Evolutionary conservation across 2,797 vertebrate species (phyloP), one percentile per base, ranked within the genome.

Genomic region (Hyperoplus lanceolatus): DNA sequence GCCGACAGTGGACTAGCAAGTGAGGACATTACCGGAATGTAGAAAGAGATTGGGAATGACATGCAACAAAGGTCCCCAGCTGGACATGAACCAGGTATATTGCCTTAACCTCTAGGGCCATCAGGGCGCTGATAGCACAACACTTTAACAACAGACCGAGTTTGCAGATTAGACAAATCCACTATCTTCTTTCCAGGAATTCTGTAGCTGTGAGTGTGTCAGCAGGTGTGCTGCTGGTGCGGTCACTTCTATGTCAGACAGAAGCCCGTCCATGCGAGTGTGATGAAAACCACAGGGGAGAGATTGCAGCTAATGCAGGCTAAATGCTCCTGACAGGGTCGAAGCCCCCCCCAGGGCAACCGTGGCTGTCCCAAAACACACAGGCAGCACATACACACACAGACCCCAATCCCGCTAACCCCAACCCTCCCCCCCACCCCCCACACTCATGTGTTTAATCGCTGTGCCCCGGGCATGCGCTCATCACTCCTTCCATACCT

Each of bases 321-420:
- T 87, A 90, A 91, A 83, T 0, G 5, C 68, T 90, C 71, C 64
- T 87, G 91, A 92, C 86, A 86, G 85, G 11, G 2, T 55, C 1
- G 70, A 68, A 50, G 70, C 65, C 57, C 70, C 57, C 70, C 56
- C 8, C 1, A 15, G 83, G 86, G 84, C 82, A 81, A 14, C 10
- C 18, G 57, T 71, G 65, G 62, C 58, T 12, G 15, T 65, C 72
- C 69, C 45, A 45, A 64, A 61, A 66, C 63, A 53, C 16, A 6
- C 49, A 56, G 16, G 45, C 66, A 53, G 50, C 60, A 54, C 54
- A 77, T 18, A 70, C 49, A 3, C 36, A 41, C 15, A 7, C 48
- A 80, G 53, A 43, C 53, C 45, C 12, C 14, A 1, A 69, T 58
- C 50, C 43, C 2, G 66, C 81, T 71, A 60, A 61, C 49, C 62